Evolutionary conservation across 2,113 vertebrate species (phyloP), one percentile per base, ranked within the genome.

Genomic region (Ceratotherium simum): DNA sequence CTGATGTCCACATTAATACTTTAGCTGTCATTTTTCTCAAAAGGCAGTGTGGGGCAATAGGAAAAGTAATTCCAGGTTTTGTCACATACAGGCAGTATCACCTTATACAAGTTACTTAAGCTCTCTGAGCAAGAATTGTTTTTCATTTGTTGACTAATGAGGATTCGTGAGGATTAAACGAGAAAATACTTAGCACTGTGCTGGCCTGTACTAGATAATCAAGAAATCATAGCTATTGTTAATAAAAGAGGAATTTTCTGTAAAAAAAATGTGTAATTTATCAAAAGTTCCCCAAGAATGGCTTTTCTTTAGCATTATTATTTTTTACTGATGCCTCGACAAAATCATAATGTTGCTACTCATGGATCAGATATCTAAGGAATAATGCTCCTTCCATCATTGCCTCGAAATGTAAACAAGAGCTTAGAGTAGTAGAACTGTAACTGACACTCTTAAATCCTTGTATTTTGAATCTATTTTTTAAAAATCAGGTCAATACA

Each of bases 1-100:
- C 90, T 96, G 62, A 90, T 90, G 91, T 67, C 85, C 85, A 81
- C 88, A 89, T 86, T 91, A 96, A 90, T 51, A 95, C 93, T 58
- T 70, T 88, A 69, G 79, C 58, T 90, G 80, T 95, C 81, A 51
- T 92, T 79, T 90, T 88, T 51, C 54, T 95, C 58, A 89, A 85
- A 95, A 96, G 70, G 39, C 65, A 95, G 33, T 33, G 9, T 85
- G 79, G 62, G 62, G 76, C 54, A 84, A 95, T 46, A 90, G 23
- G 33, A 92, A 90, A n/a, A 91, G 39, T 27, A 75, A 92, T 85
- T 91, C 54, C 46, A 51, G 82, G 48, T 95, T 82, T 85, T 89
- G 25, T 87, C 80, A 92, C 51, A 67, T 20, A 67, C 31, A 76
- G 85, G 31, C 33, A 21, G 6, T 64, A 20, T 83, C 58, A 94